These are phyloP conservation scores for Athetis lepigone DNA, from an alignment of 2,888 invertebrate species.

Conservation along the genomic window DNA sequence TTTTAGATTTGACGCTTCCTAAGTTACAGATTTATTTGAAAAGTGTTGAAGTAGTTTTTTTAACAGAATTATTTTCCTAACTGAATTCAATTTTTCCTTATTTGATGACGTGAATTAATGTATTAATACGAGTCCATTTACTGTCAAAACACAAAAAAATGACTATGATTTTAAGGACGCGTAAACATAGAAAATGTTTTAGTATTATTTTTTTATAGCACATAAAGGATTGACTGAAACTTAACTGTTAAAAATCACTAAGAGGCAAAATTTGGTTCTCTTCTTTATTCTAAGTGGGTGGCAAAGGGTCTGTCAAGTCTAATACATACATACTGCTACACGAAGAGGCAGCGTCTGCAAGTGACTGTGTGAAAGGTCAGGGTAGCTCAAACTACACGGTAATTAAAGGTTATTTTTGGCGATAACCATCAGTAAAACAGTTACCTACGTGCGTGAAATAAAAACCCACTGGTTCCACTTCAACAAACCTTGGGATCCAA, in stretches of 20 bases:
- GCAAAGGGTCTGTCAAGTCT: constrained; percentile 68
- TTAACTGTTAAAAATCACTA: not conserved
- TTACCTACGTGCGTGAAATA: constrained; percentile 86
- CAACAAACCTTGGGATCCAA: constrained; percentile 76
- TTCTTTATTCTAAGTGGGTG: constrained; percentile 30
- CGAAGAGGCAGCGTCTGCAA: constrained; percentile 74
- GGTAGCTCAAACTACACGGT: constrained; percentile 88
- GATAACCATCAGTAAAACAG: constrained; percentile 90
- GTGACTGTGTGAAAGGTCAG: constrained; percentile 87
- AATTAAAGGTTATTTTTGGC: constrained; percentile 91
- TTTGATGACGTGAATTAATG: too few species aligned
- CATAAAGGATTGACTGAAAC: not conserved
- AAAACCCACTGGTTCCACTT: constrained; percentile 84
- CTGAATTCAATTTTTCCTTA: not conserved
- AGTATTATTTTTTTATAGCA: too few species aligned
- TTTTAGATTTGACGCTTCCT: constrained; percentile 68
- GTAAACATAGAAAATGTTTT: not conserved
- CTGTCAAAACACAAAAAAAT: too few species aligned
- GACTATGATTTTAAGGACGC: rapidly evolving
- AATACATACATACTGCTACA: constrained; percentile 73
- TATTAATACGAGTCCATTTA: too few species aligned
- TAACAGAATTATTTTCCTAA: not conserved
- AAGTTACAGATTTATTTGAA: constrained; percentile 27
- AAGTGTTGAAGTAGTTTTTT: not conserved
- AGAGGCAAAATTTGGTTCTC: not conserved